Evolutionary conservation across 2,888 invertebrate genomes (phyloP).

Genomic region (Miltochrista miniata): DNA sequence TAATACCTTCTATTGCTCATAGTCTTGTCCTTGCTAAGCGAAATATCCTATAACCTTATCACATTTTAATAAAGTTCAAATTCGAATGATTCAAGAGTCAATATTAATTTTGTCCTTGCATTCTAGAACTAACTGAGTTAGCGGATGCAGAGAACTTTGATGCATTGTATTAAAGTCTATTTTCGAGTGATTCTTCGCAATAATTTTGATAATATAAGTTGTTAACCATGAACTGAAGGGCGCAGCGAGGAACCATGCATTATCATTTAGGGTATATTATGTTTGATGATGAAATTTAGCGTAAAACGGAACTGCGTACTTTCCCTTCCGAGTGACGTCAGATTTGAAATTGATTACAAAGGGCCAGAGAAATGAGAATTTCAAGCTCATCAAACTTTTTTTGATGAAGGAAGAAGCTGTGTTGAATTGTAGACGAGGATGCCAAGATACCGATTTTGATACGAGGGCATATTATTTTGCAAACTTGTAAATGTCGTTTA

Average conservation of each 20-base stretch:
- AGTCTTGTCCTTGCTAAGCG: conserved; percentile 31
- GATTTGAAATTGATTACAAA: conserved; percentile 6
- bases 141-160: conserved; percentile 1
- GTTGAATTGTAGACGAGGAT: too few relatives aligned
- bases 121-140: conserved; percentile 14
- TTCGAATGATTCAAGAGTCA: conserved; percentile 4
- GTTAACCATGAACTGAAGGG: conserved; percentile 40
- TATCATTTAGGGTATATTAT: conserved; percentile 41
- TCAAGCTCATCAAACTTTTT: too few relatives aligned
- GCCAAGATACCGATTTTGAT: too few relatives aligned
- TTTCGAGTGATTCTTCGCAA: not conserved
- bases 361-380: not conserved
- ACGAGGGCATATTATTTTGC: too few relatives aligned
- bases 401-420: too few relatives aligned
- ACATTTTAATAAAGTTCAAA: not conserved
- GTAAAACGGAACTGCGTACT: conserved; percentile 24
- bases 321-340: conserved; percentile 7
- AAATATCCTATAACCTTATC: not conserved
- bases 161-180: conserved; percentile 5
- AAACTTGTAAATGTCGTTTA: too few relatives aligned
- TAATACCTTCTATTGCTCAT: conserved; percentile 34
- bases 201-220: conserved; percentile 19
- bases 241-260: conserved; percentile 34
- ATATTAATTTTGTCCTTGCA: conserved; percentile 15
- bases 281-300: conserved; percentile 37